Evolutionary conservation across 30 jellyfish, hydroid and myxozoan genomes (phyloP), one percentile per base, ranked within the genome.

Genomic region (Clytia hemisphaerica): DNA sequence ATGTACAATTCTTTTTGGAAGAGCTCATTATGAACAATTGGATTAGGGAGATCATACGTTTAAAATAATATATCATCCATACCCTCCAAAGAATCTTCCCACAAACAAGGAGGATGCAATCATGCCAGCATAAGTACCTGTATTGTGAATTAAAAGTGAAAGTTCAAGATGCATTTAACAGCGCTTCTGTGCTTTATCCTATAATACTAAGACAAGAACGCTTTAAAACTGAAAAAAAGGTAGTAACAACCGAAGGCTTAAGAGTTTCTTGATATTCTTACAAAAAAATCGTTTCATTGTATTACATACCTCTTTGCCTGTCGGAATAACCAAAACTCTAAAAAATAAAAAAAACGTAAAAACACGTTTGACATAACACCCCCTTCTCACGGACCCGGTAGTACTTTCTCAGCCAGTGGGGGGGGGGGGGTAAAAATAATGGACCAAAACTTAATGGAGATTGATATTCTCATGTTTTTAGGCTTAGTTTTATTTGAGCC

Each of bases 81-180:
- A 84, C 95, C 95, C 95, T 44, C 93, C 93, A 55, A 80, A 30
- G 45, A 80, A 80, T 3, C 93, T 69, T 7, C 93, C 93, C 36
- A 61, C 86, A 71, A 80, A 80, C 36, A 80, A 32, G 15, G 93
- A 80, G 28, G 93, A 80, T 0, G 93, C 93, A 1, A 80, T 64
- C 27, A 80, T 80, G 79, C 93, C 93, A 31, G 93, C 93, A 53
- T 71, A 80, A 44, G 71, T 70, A 15, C 93, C 93, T 80, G 44
- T 26, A 49, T 36, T 9, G 29, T 32, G 33, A 42, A 61, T 29
- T n/a, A 12, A 57, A 57, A 2, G 16, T 18, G 2, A 66, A 10
- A 10, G n/a, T n/a, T n/a, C n/a, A n/a, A n/a, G 6, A 5, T 28
- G 6, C 6, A 59, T 18, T 6, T 59, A 5, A 5, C n/a, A 19